phyloP scores from a whole-genome alignment of 2,888 invertebrate species.

The Eristalis arbustorum region DNA sequence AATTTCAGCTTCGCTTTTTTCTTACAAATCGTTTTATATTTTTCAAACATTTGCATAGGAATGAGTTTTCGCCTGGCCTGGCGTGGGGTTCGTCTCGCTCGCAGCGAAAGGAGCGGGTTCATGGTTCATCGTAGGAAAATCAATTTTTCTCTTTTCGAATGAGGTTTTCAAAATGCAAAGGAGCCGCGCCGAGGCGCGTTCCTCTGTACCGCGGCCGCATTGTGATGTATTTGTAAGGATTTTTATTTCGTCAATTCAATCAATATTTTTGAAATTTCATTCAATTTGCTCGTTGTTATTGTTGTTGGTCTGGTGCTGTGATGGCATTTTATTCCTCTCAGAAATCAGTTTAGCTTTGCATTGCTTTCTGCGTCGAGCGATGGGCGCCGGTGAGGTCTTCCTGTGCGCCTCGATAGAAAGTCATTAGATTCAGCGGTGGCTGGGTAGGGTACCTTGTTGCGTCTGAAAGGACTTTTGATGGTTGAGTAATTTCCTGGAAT shows the following conservation, averaged over 20 bases:
- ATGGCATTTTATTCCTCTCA: background rate
- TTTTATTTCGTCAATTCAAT: constrained; percentile 24
- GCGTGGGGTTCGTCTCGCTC: background rate
- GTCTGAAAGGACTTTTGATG: background rate
- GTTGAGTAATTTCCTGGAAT: background rate
- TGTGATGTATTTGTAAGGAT: constrained; percentile 22
- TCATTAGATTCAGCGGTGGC: background rate
- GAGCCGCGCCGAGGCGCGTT: background rate
- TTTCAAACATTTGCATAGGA: constrained; percentile 50
- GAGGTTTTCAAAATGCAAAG: constrained; percentile 37
- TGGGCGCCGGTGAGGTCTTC: background rate
- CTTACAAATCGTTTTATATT: constrained; percentile 52
- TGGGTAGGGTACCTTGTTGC: background rate
- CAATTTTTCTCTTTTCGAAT: constrained; percentile 44
- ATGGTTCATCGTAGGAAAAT: constrained; percentile 39
- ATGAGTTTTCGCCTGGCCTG: constrained; percentile 30
- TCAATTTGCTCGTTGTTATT: constrained; percentile 49
- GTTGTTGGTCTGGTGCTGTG: background rate
- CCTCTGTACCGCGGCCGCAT: constrained; percentile 29
- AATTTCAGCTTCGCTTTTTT: constrained; percentile 33
- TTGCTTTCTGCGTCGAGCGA: constrained; percentile 19
- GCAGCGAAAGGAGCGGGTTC: constrained; percentile 1
- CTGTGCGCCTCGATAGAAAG: background rate
- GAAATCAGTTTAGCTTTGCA: constrained; percentile 36
- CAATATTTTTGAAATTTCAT: constrained; percentile 60